These are phyloP conservation scores for Perccottus glenii DNA, from an alignment of 2,113 vertebrate genomes.

Conservation along the genomic window DNA sequence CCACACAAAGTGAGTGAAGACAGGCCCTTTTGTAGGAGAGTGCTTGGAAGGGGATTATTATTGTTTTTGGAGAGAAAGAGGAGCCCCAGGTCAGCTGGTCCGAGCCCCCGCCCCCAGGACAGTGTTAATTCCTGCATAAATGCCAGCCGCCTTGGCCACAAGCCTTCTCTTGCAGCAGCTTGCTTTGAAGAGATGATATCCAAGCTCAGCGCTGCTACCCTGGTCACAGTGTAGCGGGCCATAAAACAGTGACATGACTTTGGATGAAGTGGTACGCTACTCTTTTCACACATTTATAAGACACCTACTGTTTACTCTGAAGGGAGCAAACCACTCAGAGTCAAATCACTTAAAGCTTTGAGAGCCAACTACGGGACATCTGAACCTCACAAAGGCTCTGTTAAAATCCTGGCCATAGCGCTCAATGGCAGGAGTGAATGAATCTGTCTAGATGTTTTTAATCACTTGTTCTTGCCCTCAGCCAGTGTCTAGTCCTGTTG, in stretches of 20 bases:
- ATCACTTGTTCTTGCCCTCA: conserved; percentile 58
- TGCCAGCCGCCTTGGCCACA: conserved; percentile 76
- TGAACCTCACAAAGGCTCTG: conserved; percentile 50
- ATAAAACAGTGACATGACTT: conserved; percentile 66
- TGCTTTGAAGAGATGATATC: conserved; percentile 83
- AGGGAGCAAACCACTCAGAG: conserved; percentile 30
- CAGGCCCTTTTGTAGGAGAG: conserved; percentile 80
- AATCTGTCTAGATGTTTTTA: conserved; percentile 41
- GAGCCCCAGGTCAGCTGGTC: conserved; percentile 82
- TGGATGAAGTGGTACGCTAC: conserved; percentile 46
- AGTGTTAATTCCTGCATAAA: conserved; percentile 80
- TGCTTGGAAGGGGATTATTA: conserved; percentile 78
- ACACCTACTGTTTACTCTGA: conserved; percentile 62
- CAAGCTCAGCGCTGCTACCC: conserved; percentile 66
- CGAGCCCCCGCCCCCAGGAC: conserved; percentile 62
- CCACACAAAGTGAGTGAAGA: conserved; percentile 80
- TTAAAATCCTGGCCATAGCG: conserved; percentile 37
- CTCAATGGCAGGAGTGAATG: conserved; percentile 38
- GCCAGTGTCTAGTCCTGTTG: conserved; percentile 55
- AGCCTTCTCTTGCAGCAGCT: conserved; percentile 66
- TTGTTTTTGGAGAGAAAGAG: conserved; percentile 85
- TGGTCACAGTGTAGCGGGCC: conserved; percentile 47
- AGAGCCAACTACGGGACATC: conserved; percentile 48
- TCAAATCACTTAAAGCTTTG: conserved; percentile 39
- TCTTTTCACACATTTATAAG: conserved; percentile 55